These are phyloP conservation scores for Gordius sp. DNA, from an alignment of 2,888 invertebrate genomes.

Conservation along the genomic window DNA sequence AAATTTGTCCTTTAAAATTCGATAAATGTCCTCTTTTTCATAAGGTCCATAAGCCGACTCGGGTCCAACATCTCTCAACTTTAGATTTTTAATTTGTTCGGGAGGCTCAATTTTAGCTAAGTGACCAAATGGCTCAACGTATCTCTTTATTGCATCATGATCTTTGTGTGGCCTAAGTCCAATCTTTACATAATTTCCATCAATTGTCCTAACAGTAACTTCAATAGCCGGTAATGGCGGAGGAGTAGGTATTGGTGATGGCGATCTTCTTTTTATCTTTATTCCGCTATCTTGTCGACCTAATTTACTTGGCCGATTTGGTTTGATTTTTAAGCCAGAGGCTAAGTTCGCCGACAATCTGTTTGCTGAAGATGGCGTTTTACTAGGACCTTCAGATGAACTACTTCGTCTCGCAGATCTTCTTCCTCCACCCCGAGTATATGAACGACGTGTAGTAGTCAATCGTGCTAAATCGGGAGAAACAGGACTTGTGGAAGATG, in stretches of 20 bases:
- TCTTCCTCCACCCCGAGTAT: too few species aligned
- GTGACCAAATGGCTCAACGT: background rate
- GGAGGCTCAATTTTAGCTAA: background rate
- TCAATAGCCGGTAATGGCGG: background rate
- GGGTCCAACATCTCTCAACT: background rate
- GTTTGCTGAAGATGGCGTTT: too few species aligned
- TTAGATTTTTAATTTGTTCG: background rate
- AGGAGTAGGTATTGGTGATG: conserved; percentile 2
- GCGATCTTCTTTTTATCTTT: background rate
- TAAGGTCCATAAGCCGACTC: background rate
- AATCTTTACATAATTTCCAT: conserved; percentile 14
- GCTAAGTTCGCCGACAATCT: too few species aligned
- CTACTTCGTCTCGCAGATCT: too few species aligned
- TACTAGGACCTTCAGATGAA: too few species aligned
- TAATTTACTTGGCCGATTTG: too few species aligned
- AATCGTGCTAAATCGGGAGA: too few species aligned
- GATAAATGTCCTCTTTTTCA: conserved; percentile 4
- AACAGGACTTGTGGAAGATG: too few species aligned
- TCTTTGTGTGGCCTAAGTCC: conserved; percentile 1
- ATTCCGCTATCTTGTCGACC: background rate
- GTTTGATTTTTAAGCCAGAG: too few species aligned
- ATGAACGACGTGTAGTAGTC: too few species aligned
- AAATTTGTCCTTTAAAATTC: background rate
- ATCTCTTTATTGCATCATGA: background rate
- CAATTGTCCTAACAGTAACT: background rate